Evolutionary conservation across 2,888 invertebrate species (phyloP), one percentile per base, ranked within the genome.

Genomic region (Myathropa florea): DNA sequence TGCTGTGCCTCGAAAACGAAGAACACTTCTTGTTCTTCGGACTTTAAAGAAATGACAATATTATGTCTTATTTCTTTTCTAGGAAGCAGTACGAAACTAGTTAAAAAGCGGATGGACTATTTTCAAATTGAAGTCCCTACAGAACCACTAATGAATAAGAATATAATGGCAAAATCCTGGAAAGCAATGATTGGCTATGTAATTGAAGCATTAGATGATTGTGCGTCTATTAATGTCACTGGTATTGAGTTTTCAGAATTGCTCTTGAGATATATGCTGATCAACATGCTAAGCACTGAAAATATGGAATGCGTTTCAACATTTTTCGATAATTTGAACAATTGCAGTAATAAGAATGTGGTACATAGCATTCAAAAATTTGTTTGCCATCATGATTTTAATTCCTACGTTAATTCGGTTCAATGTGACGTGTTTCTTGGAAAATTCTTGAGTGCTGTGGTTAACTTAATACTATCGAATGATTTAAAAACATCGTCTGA

Each of bases 1-100:
- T 95, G 95, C 88, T 96, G 96, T 91, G 96, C 96, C 10, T 84
- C 89, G 1, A 87, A 88, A 0, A 63, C 89, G 2, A 88, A 85
- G 14, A 86, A 76, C 60, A 65, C 88, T 21, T 70, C 88, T 9
- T 57, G 63, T 4, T 57, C 67, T 4, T n/a, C 53, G 0, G 83
- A 83, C 46, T 89, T 91, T 0, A 89, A 90, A 2, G 90, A 91
- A 67, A 88, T 92, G 80, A 89, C 91, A 1, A 78, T 92, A 36
- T 90, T 90, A 0, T 90, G 91, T 24, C 72, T 92, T 23, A 90
- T 90, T 1, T 83, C 90, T 0, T 64, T 92, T 21, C 83, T 91
- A 0, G 88, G 89, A 28, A 89, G 89, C 9, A 55, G 81, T 0
- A 88, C 81, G 18, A 90, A 90, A 0, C 87, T 89, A 2, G 77